Base-by-base conservation (phyloP, 2,888 invertebrate species). In the Calameuta idolon region DNA sequence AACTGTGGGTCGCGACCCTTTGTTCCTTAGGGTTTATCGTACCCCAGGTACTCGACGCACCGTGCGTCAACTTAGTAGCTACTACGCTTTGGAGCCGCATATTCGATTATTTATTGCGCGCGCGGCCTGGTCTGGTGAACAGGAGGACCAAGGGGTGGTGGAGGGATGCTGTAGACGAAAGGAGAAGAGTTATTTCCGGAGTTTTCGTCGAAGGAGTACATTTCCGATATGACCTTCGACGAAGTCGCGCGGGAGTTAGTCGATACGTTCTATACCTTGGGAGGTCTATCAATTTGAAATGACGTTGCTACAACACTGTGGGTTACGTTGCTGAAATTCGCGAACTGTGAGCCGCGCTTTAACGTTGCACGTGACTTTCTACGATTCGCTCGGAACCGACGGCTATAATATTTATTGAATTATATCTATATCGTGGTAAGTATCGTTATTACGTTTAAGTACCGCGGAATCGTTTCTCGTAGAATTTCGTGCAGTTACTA, bases 141-240 rank as follows among this genome's bases (percentile, higher is more conserved):
- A 2, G 55, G 23, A 9, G 55, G 23, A 0, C 35, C 35, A 35
- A 4, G 35, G 9, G 0, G 9, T 1, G 40, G 23, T 0, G 23
- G 23, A 23, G 55, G 15, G 23, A 9, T 55, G 55, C 55, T 55
- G 23, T 23, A 23, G 2, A 23, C 9, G 55, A 55, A 55, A 55
- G 55, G 23, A 55, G 55, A 55, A 55, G 23, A 55, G 82, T 83
- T 87, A 83, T 87, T 87, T 85, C 79, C 80, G 85, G 84, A 83
- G 85, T 85, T 84, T 85, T 84, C 85, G 81, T 83, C 80, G 84
- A 82, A 80, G 82, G 83, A 80, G 82, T 83, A 78, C 79, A 85
- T 84, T 83, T 85, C 81, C 85, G 81, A 83, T 83, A 81, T 79
- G 85, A 84, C 85, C 83, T 85, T 87, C 86, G 83, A 79, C 83